Conservation (phyloP, 2,113 vertebrate species). For the Gnathonemus longibarbis region DNA sequence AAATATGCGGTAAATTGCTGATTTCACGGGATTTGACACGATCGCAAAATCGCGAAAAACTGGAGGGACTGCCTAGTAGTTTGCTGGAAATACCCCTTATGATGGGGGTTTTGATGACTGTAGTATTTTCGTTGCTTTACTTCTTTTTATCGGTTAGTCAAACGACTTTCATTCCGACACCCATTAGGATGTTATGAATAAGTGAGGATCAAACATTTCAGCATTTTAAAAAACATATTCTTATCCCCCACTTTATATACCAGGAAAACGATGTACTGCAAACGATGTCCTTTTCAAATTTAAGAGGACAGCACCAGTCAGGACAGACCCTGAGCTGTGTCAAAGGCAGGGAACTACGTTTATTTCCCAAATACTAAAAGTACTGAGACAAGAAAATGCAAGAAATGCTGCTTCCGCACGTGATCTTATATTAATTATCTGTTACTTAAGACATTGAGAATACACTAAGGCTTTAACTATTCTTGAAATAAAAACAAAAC, state of each 20-base stretch:
- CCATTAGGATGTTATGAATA: neutral
- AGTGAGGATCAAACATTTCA: neutral
- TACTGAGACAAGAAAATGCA: neutral
- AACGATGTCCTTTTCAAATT: neutral
- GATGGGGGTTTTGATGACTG: too few relatives aligned
- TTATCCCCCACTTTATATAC: neutral
- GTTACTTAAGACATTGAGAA: neutral
- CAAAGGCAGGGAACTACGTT: neutral
- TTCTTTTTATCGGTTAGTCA: too few relatives aligned
- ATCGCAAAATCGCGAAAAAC: too few relatives aligned
- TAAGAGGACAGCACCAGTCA: neutral
- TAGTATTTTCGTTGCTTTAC: too few relatives aligned
- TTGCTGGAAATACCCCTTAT: neutral
- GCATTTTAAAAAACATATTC: neutral
- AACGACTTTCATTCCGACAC: neutral
- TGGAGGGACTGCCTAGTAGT: too few relatives aligned
- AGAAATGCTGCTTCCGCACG: neutral
- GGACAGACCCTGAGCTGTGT: neutral
- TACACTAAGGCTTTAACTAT: neutral
- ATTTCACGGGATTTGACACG: too few relatives aligned
- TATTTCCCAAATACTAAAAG: neutral
- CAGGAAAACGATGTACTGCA: neutral
- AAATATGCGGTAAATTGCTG: too few relatives aligned
- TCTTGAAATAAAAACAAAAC: neutral
- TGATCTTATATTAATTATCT: neutral